phyloP scores from a whole-genome alignment of 2,113 vertebrate species.

The Dromiciops gliroides region DNA sequence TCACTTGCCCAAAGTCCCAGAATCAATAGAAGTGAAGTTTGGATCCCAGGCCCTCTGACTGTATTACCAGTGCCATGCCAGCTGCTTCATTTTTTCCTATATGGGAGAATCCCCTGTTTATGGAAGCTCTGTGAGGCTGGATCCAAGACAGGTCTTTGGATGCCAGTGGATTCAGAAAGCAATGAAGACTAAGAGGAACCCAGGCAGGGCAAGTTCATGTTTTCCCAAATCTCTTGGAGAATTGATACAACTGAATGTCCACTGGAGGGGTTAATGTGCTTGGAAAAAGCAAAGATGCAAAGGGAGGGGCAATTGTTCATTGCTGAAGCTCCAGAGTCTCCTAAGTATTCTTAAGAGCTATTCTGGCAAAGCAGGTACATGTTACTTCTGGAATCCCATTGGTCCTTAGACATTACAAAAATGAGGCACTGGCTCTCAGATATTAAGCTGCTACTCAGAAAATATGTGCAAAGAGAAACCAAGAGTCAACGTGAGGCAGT shows the following conservation, averaged over 20 bases:
- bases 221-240: conserved; percentile 22
- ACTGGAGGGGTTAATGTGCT: conserved; percentile 26
- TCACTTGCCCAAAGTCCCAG: no score
- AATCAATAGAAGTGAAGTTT: no score
- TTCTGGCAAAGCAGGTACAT: conserved; percentile 3
- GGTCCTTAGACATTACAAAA: conserved; percentile 26
- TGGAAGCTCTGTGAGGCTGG: conserved; percentile 30
- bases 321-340: conserved; percentile 45
- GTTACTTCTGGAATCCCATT: conserved; percentile 20
- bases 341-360: conserved; percentile 30
- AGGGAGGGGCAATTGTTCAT: not conserved
- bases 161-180: conserved; percentile 51
- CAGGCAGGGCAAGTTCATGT: conserved; percentile 18
- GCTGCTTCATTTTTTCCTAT: no score
- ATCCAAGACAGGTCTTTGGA: conserved; percentile 46
- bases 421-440: conserved; percentile 1
- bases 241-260: conserved; percentile 17
- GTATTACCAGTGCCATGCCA: no score
- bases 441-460: conserved; percentile 41
- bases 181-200: conserved; percentile 38
- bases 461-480: not conserved
- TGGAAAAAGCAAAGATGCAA: conserved; percentile 57
- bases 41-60: no score
- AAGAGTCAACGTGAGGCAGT: not conserved
- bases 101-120: not conserved